These are phyloP conservation scores for Paguma larvata DNA, from an alignment of 2,797 vertebrate genomes.

Conservation along the genomic window DNA sequence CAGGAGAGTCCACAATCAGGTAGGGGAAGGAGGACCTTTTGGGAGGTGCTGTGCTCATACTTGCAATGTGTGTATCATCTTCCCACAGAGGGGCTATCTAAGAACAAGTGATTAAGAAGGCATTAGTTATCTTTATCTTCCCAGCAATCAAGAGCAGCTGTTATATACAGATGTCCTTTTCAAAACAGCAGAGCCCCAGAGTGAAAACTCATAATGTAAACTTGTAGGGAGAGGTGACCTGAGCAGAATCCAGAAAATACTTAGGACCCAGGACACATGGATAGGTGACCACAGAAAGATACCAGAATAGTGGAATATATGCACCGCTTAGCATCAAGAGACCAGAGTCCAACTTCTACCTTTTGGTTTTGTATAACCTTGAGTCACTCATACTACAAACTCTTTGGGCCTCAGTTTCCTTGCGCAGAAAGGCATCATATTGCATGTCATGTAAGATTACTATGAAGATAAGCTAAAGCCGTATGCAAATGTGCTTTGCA, in stretches of 20 bases:
- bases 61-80: background rate
- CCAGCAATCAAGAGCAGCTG: background rate
- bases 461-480: background rate
- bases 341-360: background rate
- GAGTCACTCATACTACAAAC: background rate
- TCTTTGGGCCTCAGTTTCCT: background rate
- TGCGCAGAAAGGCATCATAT: background rate
- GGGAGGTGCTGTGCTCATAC: background rate
- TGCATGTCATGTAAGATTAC: background rate
- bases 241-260: background rate
- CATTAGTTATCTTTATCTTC: background rate
- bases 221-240: background rate
- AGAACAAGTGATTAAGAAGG: background rate
- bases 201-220: conserved; percentile 19
- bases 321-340: background rate
- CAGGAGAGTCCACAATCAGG: background rate
- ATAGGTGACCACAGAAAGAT: background rate
- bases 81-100: background rate
- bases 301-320: background rate
- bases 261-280: background rate
- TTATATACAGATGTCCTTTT: background rate
- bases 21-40: background rate
- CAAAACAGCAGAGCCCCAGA: background rate
- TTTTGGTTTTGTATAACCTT: background rate
- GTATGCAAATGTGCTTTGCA: background rate